phyloP scores from a whole-genome alignment of 2,113 vertebrate species.

The Platichthys flesus region DNA sequence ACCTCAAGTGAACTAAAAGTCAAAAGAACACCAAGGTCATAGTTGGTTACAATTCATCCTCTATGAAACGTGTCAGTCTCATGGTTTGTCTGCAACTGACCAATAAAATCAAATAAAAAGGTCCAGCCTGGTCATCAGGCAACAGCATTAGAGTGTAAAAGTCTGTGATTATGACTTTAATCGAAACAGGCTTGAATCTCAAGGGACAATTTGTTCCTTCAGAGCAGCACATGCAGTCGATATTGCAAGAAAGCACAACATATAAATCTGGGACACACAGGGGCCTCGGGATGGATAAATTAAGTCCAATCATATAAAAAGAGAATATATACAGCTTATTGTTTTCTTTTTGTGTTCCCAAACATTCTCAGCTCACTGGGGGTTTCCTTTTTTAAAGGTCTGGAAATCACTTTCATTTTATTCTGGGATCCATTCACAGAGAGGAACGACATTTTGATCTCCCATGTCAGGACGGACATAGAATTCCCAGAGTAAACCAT shows the following conservation, averaged over 20 bases:
- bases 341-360: constrained; percentile 29
- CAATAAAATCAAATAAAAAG: not conserved
- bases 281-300: constrained; percentile 13
- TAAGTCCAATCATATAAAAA: constrained; percentile 37
- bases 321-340: not conserved
- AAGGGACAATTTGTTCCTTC: constrained; percentile 39
- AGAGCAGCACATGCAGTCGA: constrained; percentile 26
- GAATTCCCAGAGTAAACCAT: constrained; percentile 21
- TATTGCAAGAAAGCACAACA: constrained; percentile 34
- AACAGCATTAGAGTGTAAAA: constrained; percentile 17
- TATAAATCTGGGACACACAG: constrained; percentile 36
- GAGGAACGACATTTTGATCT: not conserved
- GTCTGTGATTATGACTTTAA: constrained; percentile 31
- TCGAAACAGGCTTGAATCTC: constrained; percentile 33
- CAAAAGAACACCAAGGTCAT: not conserved
- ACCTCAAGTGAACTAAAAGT: not conserved
- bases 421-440: not conserved
- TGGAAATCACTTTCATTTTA: constrained; percentile 16
- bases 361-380: constrained; percentile 6
- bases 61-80: not conserved
- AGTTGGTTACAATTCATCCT: not conserved
- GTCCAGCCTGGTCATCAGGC: not conserved
- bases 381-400: constrained; percentile 1
- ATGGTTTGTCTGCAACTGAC: no score
- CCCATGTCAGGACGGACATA: not conserved